These are phyloP conservation scores for Drosophila phalerata DNA, from an alignment of 2,888 invertebrate genomes.

Conservation along the genomic window DNA sequence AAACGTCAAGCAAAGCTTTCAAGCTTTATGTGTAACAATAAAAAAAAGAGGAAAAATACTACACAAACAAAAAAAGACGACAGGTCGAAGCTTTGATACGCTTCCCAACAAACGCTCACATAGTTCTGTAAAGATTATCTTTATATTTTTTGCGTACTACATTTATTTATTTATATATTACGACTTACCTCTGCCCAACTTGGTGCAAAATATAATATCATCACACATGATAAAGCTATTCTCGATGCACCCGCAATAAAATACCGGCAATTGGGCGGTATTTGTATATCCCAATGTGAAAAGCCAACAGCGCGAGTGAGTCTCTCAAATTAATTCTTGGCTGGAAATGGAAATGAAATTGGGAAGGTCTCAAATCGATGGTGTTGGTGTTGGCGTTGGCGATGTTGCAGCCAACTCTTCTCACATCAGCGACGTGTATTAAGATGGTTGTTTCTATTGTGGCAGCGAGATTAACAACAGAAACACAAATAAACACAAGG, in stretches of 20 bases:
- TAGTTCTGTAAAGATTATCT: not conserved
- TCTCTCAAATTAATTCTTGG: slow-evolving; percentile 6
- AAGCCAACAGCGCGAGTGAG: slow-evolving; percentile 34
- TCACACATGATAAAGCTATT: slow-evolving; percentile 45
- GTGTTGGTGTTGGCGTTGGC: not conserved
- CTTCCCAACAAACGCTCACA: not conserved
- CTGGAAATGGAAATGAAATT: slow-evolving; percentile 12
- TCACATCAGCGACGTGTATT: slow-evolving; percentile 18
- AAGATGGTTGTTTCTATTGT: slow-evolving; percentile 14
- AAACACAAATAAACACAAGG: slow-evolving; percentile 26
- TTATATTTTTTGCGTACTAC: not conserved
- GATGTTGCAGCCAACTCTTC: not conserved
- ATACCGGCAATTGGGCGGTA: slow-evolving; percentile 28
- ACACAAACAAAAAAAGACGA: not conserved
- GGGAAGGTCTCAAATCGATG: slow-evolving; percentile 5
- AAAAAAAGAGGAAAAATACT: slow-evolving; percentile 12
- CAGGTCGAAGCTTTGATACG: slow-evolving; percentile 2
- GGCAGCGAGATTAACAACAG: slow-evolving; percentile 28
- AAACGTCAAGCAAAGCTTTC: slow-evolving; percentile 27
- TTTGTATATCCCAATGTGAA: slow-evolving; percentile 22
- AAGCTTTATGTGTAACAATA: not conserved
- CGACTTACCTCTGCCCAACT: slow-evolving; percentile 82
- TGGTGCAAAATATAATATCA: slow-evolving; percentile 67
- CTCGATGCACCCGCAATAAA: slow-evolving; percentile 14
- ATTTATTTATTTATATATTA: not conserved